Base-by-base conservation (phyloP, 2,797 vertebrate genomes). In the Rhynchotus rufescens region DNA sequence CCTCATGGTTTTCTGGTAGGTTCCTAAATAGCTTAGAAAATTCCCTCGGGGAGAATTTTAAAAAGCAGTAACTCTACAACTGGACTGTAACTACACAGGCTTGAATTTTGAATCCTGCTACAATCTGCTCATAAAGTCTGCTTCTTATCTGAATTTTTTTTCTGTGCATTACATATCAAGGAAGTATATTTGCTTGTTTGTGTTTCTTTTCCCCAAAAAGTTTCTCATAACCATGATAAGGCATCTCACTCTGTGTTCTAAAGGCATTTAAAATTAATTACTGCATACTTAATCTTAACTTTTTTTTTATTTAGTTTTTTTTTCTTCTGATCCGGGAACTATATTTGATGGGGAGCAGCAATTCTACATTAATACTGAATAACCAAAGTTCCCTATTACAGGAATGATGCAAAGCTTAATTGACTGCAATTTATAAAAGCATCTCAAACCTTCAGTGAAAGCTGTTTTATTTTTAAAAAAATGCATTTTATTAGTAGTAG, bases 11-110 rank as follows among this genome's bases (percentile, higher is more conserved):
- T 93, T 69, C 62, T 75, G 45, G 77, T n/a, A 75, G 51, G 21
- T 85, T 85, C 64, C 84, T 86, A 84, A 95, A 65, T 52, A 72
- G 71, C 72, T 69, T 80, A 64, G 49, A 88, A 86, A 91, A 86
- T 74, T 45, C 57, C 54, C 42, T 56, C 34, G 52, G 68, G 49
- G 75, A 82, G 21, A 65, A 52, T 32, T 40, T 47, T 28, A 76
- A 93, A 93, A 93, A 57, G 30, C 59, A 90, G 51, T 40, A 91
- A 78, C 38, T 72, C 66, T 60, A 69, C 28, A 86, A 72, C 8
- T 72, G 51, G 62, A 44, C 42, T 81, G 66, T 42, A 86, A 80
- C 45, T 74, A 77, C 88, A 67, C 45, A 91, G 38, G 38, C 28
- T 52, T 30, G 15, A 80, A 44, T 80, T 86, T 82, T 92, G 47